Conservation (phyloP, 2,113 vertebrate species). For the Geococcyx californianus region DNA sequence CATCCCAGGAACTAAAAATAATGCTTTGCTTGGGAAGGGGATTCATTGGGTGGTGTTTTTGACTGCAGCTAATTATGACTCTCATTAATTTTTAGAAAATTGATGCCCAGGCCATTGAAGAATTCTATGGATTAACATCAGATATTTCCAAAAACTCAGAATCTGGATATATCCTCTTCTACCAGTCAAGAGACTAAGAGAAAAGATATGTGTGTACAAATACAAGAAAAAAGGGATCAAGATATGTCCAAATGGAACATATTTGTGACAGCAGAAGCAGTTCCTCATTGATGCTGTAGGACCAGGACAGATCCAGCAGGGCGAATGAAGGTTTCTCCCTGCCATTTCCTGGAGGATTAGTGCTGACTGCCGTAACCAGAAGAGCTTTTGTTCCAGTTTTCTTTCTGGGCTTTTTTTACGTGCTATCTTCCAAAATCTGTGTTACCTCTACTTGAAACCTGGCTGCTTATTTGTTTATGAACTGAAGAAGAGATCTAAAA, state of each 20-base stretch:
- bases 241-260: not conserved
- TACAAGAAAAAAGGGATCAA: conserved; percentile 52
- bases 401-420: conserved; percentile 43
- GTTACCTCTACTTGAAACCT: conserved; percentile 70
- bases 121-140: conserved; percentile 93
- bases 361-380: conserved; percentile 17
- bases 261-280: conserved; percentile 12
- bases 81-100: conserved; percentile 82
- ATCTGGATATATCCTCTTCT: conserved; percentile 93
- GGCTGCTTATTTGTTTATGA: conserved; percentile 54
- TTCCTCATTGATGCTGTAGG: not conserved
- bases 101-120: conserved; percentile 91
- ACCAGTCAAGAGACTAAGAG: conserved; percentile 90
- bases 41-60: not conserved
- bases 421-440: conserved; percentile 68
- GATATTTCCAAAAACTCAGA: conserved; percentile 96
- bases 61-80: not conserved
- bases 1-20: not conserved
- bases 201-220: not conserved
- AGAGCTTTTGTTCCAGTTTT: conserved; percentile 58
- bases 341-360: not conserved
- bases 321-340: not conserved
- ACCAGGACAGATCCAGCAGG: not conserved
- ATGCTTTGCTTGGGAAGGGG: not conserved
- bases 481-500: conserved; percentile 45